Evolutionary conservation across 2,888 invertebrate genomes (phyloP), one percentile per base, ranked within the genome.

Genomic region (Clostera curtula): DNA sequence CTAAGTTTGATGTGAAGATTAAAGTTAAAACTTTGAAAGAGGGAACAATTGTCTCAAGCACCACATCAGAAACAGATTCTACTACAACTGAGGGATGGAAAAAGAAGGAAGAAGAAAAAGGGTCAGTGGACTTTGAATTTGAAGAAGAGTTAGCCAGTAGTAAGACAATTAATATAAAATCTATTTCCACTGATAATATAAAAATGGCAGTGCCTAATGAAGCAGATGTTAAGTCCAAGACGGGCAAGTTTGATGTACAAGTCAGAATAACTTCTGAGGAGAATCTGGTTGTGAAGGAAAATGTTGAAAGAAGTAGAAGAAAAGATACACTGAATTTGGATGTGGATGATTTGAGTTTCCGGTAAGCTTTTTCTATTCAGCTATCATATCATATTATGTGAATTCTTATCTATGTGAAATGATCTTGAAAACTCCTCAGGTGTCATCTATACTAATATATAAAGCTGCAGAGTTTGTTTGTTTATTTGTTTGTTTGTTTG

Each of bases 1-100:
- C 86, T 2, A 85, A 85, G 43, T 86, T 85, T 57, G 85, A 86
- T 56, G 84, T 86, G 0, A 73, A 74, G 49, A 86, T 86, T 15
- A 85, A 85, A 68, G 83, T 86, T 0, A 56, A 73, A 12, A 83
- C 85, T 24, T 44, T 77, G 3, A 80, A 79, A 48, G 77, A 80
- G 34, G 76, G 76, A n/a, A 58, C 56, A 15, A 32, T 64, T 17
- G 24, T 62, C 16, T 74, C 79, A 4, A 76, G 67, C 27, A 67
- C 70, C 6, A 75, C 77, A 11, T 76, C 82, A 0, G 80, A 82
- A 2, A 75, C 63, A 44, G 76, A 72, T 29, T 77, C 75, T 1
- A 45, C 46, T 6, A 56, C 56, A 24, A 30, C 32, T 22, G 61
- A 59, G 8, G 57, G 59, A 8, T 61, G 44, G 21, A 61, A 58